Base-by-base conservation (phyloP, 2,113 vertebrate species). In the Tenebrosternarchus preto region DNA sequence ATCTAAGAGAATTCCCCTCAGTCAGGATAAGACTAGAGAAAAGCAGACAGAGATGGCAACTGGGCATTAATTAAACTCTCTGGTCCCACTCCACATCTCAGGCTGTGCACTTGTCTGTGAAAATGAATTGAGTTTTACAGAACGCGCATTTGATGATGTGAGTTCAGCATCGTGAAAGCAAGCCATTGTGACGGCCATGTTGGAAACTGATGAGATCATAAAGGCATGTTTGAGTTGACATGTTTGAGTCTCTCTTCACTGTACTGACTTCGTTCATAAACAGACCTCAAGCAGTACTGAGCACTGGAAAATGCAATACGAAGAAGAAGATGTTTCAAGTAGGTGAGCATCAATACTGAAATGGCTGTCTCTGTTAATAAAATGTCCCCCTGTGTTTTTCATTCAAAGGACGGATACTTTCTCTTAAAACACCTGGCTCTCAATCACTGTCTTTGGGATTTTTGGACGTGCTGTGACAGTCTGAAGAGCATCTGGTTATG, bases 1-100 rank as follows among this genome's bases (percentile, higher is more conserved):
- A 50, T 50, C 81, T 79, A 80, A n/a, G 70, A 78, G 63, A 66
- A 81, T 81, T 74, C 84, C 78, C 81, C 5, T 83, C 59, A 67
- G 81, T 67, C 76, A 81, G 71, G 75, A 81, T 71, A 81, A 81
- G 66, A 86, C 71, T 83, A 76, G 31, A 61, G 79, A 82, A 76
- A 85, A 79, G 79, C 77, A 85, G 73, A 68, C 81, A 69, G 68
- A 80, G 73, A 85, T 70, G 78, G 72, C 78, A 83, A 50, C 69
- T 77, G 63, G 84, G 78, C 70, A 78, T 74, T 83, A 77, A 83
- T 85, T 83, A 81, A 78, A 78, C 70, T 83, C 36, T 76, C 67
- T 43, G 27, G 57, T 76, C 56, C 53, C 20, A 78, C 20, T 66
- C 74, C 77, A 55, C 56, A 50, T 61, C 53, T 63, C 53, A 46